Evolutionary conservation across 1,140 invertebrate species (phyloP).

Genomic region (Formica selysi): DNA sequence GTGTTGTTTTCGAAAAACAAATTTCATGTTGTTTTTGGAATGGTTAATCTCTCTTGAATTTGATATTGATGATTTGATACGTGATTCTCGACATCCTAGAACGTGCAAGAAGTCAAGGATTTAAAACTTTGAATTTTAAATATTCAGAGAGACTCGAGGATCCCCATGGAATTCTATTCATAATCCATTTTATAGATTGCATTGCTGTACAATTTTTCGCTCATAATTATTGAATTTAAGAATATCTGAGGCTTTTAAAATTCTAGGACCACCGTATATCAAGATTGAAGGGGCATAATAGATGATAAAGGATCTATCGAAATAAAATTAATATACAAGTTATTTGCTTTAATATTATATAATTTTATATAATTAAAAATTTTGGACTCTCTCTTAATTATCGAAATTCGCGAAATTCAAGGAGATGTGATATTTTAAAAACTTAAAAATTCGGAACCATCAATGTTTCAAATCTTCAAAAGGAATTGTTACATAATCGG

Average conservation of each 20-base stretch:
- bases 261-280: background rate
- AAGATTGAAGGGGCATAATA: background rate
- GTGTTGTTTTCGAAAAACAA: background rate
- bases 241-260: background rate
- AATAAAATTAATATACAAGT: background rate
- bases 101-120: background rate
- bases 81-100: background rate
- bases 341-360: background rate
- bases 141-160: background rate
- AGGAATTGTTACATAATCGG: constrained; percentile 40
- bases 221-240: background rate
- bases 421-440: background rate
- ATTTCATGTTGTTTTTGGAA: background rate
- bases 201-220: background rate
- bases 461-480: background rate
- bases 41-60: background rate
- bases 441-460: background rate
- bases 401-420: background rate
- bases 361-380: background rate
- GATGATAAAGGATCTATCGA: background rate
- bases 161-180: background rate
- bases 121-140: background rate
- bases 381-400: background rate
- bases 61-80: no score
- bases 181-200: background rate